Percentiles rank a stretch among this genome's conserved stretches.
Evolutionary conservation across 2,888 invertebrate genomes (phyloP).

Genomic region (Volucella bombylans): DNA sequence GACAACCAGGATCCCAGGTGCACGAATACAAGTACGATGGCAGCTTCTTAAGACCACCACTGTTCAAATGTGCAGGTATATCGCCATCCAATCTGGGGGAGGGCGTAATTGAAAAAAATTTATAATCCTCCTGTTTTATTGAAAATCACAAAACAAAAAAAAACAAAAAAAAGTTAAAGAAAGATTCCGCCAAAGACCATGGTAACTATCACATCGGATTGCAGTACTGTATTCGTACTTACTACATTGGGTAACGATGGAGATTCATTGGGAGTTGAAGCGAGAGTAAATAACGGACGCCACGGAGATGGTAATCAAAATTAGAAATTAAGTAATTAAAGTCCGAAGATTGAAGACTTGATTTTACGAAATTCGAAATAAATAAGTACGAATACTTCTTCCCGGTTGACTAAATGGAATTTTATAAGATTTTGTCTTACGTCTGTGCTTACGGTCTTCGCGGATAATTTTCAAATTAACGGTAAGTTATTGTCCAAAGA

Average conservation of each 20-base stretch:
- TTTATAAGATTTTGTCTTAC: too few species aligned
- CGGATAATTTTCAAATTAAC: too few species aligned
- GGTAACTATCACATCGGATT: not conserved
- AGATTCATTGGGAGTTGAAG: slow-evolving; percentile 32
- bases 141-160: slow-evolving; percentile 3
- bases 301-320: slow-evolving; percentile 35
- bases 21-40: slow-evolving; percentile 8
- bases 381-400: not conserved
- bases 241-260: not conserved
- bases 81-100: slow-evolving; percentile 57
- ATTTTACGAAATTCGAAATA: slow-evolving; percentile 6
- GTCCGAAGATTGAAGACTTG: slow-evolving; percentile 27
- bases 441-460: too few species aligned
- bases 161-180: slow-evolving; percentile 1
- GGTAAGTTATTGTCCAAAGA: too few species aligned
- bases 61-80: slow-evolving; percentile 37
- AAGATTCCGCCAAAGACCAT: slow-evolving; percentile 12
- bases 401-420: not conserved
- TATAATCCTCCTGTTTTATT: slow-evolving; percentile 52
- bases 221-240: too few species aligned
- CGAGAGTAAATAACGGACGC: slow-evolving; percentile 24
- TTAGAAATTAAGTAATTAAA: slow-evolving; percentile 64
- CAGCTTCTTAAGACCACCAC: slow-evolving; percentile 57
- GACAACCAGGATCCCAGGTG: slow-evolving; percentile 57
- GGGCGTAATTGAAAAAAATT: slow-evolving; percentile 69